These are phyloP conservation scores for Chloropsis cyanopogon DNA, from an alignment of 2,113 vertebrate species.

Conservation along the genomic window DNA sequence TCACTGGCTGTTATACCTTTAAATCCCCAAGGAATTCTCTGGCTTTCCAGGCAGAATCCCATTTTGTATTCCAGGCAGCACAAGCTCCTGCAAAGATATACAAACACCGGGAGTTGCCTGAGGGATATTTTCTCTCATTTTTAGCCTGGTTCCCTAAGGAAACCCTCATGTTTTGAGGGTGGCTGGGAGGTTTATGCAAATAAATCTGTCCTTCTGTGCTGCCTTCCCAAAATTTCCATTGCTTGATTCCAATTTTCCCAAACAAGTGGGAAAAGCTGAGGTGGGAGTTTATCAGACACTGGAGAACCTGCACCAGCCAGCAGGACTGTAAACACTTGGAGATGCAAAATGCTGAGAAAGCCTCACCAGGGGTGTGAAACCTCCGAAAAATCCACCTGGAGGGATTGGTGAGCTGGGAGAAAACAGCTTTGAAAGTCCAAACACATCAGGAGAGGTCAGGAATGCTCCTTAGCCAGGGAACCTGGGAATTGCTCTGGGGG, in stretches of 20 bases:
- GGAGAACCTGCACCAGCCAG: not conserved
- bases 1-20: not conserved
- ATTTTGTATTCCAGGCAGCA: constrained; percentile 6
- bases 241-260: not conserved
- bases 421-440: not conserved
- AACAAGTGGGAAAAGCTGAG: not conserved
- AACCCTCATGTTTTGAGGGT: not conserved
- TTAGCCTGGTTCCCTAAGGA: not conserved
- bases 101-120: not conserved
- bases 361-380: not conserved
- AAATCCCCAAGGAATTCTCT: not conserved
- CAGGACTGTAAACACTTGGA: not conserved
- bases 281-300: not conserved
- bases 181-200: not conserved
- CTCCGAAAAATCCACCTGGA: not conserved
- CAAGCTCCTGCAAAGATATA: not conserved
- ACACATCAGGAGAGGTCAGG: not conserved
- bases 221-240: not conserved
- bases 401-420: not conserved
- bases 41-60: not conserved
- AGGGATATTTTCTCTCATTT: not conserved
- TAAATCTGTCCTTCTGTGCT: not conserved
- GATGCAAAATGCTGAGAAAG: not conserved
- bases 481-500: not conserved
- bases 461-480: not conserved